Percentiles rank a stretch among this genome's conserved stretches.
Conservation (phyloP, 2,113 vertebrate species). For the Mastomys natalensis region DNA sequence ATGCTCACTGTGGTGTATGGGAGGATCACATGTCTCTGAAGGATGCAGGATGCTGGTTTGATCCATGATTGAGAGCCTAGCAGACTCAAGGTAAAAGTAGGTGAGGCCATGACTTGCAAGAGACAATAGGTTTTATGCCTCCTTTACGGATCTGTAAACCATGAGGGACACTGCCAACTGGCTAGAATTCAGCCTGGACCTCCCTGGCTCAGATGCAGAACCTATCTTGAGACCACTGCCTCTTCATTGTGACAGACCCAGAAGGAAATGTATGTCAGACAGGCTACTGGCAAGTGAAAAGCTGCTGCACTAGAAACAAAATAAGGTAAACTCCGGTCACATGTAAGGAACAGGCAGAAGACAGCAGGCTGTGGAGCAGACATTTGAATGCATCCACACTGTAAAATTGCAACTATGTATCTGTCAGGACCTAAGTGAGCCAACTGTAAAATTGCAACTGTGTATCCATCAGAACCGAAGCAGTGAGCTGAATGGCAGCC, state of each 20-base stretch:
- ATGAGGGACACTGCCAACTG: neutral
- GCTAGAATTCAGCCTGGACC: neutral
- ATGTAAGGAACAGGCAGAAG: neutral
- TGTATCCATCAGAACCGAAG: slow-evolving; percentile 47
- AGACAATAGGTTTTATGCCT: neutral
- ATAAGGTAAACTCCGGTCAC: slow-evolving; percentile 56
- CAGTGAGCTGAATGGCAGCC: neutral
- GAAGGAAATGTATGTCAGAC: slow-evolving; percentile 45
- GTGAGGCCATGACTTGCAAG: neutral
- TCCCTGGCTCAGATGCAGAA: neutral
- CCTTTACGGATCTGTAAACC: neutral
- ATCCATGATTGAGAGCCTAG: neutral
- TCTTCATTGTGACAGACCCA: neutral
- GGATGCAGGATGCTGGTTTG: neutral
- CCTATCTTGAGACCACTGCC: neutral
- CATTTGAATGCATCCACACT: slow-evolving; percentile 70
- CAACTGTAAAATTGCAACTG: slow-evolving; percentile 65
- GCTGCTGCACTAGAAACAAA: neutral
- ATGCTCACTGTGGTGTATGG: neutral
- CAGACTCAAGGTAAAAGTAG: neutral
- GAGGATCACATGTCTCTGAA: neutral
- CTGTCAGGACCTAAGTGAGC: too few species aligned
- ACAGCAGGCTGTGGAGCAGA: neutral
- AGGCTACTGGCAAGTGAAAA: neutral
- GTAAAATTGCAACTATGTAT: slow-evolving; percentile 68